phyloP scores from a whole-genome alignment of 2,113 vertebrate genomes.

The Motacilla tschutschensis region DNA sequence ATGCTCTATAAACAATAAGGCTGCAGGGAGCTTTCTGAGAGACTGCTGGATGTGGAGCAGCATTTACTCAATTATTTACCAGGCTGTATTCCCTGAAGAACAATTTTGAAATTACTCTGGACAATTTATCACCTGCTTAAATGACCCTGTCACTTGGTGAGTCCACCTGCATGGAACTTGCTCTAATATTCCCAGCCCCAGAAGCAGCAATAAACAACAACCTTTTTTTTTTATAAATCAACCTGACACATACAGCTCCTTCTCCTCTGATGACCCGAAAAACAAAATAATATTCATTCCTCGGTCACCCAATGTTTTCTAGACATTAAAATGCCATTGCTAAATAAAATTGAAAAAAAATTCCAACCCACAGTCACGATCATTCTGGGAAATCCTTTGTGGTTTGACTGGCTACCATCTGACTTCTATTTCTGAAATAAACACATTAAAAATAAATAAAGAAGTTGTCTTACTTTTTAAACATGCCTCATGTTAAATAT shows the following conservation, averaged over 20 bases:
- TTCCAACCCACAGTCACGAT: not conserved
- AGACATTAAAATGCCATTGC: not conserved
- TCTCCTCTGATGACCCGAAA: not conserved
- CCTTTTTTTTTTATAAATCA: not conserved
- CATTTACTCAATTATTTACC: not conserved
- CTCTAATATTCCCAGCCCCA: not conserved
- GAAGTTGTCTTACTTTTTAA: not conserved
- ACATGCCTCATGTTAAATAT: not conserved
- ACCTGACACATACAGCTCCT: not conserved
- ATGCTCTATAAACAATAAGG: not conserved
- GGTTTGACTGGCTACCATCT: not conserved
- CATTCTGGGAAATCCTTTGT: not conserved
- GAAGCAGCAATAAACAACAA: not conserved
- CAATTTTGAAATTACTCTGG: constrained; percentile 10
- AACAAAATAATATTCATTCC: not conserved
- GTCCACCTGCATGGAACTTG: not conserved
- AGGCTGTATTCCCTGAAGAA: not conserved
- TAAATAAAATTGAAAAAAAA: not conserved
- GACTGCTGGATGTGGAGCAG: not conserved
- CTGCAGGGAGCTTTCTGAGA: not conserved
- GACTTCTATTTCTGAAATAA: constrained; percentile 35
- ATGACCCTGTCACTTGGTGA: not conserved
- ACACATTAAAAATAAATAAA: constrained; percentile 33
- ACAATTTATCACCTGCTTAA: constrained; percentile 20
- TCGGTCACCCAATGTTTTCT: not conserved